These are phyloP conservation scores for Limnephilus rhombicus DNA, from an alignment of 2,888 invertebrate species.

Conservation along the genomic window DNA sequence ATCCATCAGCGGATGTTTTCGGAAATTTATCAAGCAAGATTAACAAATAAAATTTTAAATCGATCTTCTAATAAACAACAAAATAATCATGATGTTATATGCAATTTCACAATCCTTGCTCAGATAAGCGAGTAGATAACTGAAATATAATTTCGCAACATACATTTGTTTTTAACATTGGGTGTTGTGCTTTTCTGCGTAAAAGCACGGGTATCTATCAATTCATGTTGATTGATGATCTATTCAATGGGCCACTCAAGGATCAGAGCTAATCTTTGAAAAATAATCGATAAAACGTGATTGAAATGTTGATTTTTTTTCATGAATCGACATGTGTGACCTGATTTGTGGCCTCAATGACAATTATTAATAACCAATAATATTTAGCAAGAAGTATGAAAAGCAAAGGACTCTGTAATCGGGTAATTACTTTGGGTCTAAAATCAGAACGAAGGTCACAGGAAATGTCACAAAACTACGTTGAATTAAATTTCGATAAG, in stretches of 20 bases:
- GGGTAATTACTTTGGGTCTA: not conserved
- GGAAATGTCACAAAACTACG: not conserved
- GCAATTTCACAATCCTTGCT: not conserved
- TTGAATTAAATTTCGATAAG: not conserved
- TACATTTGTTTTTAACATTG: not conserved
- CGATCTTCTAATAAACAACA: not conserved
- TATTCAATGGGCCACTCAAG: not conserved
- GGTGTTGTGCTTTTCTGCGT: not conserved
- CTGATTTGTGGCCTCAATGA: not conserved
- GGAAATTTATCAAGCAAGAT: not conserved
- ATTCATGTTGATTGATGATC: not conserved
- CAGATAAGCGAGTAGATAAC: not conserved
- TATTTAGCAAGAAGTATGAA: not conserved
- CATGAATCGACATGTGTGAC: not conserved
- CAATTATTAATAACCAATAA: not conserved
- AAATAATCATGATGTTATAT: not conserved
- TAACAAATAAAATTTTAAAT: not conserved
- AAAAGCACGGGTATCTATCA: not conserved
- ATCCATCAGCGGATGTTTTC: not conserved
- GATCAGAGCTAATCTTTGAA: not conserved
- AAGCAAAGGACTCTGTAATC: not conserved
- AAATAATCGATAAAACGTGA: not conserved
- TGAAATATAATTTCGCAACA: not conserved
- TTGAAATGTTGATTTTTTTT: not conserved
- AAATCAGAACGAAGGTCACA: not conserved